phyloP scores from a whole-genome alignment of 2,113 vertebrate genomes.

The Phrynocephalus versicolor region DNA sequence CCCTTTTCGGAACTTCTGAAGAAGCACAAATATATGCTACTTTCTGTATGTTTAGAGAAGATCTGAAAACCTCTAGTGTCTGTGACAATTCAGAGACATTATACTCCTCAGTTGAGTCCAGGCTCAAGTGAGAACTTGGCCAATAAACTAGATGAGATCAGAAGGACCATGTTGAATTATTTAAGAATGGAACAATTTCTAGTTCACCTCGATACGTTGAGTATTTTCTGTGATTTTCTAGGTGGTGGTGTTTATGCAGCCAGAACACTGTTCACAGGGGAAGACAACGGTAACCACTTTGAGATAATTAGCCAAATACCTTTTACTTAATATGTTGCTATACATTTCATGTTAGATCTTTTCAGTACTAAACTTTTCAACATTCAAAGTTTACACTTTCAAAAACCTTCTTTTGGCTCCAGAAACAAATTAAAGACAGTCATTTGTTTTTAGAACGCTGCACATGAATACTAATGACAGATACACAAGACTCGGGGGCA shows the following conservation, averaged over 20 bases:
- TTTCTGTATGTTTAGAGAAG: no score
- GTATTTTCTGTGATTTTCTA: neutral
- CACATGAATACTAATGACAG: slow-evolving; percentile 55
- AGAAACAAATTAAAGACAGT: slow-evolving; percentile 60
- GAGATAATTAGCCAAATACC: slow-evolving; percentile 8
- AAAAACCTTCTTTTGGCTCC: slow-evolving; percentile 31
- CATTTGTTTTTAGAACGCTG: slow-evolving; percentile 42
- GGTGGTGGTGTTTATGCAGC: neutral
- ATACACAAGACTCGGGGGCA: slow-evolving; percentile 46
- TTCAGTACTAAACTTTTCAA: slow-evolving; percentile 19
- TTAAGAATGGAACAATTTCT: neutral
- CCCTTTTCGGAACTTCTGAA: neutral
- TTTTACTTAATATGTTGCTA: slow-evolving; percentile 6
- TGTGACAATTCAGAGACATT: no score
- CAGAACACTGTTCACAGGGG: neutral
- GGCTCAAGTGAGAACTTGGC: neutral
- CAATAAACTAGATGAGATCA: neutral
- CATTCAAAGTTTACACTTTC: slow-evolving; percentile 40
- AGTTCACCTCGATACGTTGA: neutral
- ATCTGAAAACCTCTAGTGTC: neutral
- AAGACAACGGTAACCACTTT: neutral
- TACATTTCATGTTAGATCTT: neutral
- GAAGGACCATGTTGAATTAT: neutral
- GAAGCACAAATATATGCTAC: neutral
- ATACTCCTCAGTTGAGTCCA: neutral